Evolutionary conservation across 2,888 invertebrate genomes (phyloP).

Genomic region (Panzeria rudis): DNA sequence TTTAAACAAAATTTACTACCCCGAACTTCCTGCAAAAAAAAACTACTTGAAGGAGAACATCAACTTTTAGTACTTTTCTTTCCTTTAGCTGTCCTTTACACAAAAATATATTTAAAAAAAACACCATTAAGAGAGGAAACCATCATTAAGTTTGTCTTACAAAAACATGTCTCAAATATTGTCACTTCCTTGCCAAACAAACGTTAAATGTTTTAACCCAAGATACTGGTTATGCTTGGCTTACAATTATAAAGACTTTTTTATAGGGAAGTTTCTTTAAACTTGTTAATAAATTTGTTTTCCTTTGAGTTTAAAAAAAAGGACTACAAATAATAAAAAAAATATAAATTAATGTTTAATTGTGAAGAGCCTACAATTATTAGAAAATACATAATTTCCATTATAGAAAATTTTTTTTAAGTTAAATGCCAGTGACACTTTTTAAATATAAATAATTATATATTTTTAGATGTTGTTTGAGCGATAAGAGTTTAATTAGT

Average conservation of each 20-base stretch:
- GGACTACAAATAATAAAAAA: background rate
- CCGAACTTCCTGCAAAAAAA: conserved; percentile 19
- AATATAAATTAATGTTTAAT: background rate
- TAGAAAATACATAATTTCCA: background rate
- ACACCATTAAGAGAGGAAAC: background rate
- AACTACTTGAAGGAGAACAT: no score
- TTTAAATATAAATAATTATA: conserved; percentile 31
- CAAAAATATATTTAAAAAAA: background rate
- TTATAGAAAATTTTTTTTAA: conserved; percentile 25
- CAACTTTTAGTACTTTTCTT: no score
- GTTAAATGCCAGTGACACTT: conserved; percentile 61
- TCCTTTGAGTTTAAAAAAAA: background rate
- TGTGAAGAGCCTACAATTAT: conserved; percentile 43
- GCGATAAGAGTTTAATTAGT: conserved; percentile 49
- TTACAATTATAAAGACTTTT: conserved; percentile 28
- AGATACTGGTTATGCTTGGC: conserved; percentile 53
- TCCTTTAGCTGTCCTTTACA: background rate
- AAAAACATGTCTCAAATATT: background rate
- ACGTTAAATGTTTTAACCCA: conserved; percentile 1
- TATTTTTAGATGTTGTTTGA: conserved; percentile 21
- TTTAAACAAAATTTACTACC: conserved; percentile 10
- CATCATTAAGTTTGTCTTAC: background rate
- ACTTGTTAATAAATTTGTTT: background rate
- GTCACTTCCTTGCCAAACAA: background rate
- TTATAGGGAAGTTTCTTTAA: background rate